Conservation (phyloP, 1,140 invertebrate genomes). For the Mizuhopecten yessoensis region DNA sequence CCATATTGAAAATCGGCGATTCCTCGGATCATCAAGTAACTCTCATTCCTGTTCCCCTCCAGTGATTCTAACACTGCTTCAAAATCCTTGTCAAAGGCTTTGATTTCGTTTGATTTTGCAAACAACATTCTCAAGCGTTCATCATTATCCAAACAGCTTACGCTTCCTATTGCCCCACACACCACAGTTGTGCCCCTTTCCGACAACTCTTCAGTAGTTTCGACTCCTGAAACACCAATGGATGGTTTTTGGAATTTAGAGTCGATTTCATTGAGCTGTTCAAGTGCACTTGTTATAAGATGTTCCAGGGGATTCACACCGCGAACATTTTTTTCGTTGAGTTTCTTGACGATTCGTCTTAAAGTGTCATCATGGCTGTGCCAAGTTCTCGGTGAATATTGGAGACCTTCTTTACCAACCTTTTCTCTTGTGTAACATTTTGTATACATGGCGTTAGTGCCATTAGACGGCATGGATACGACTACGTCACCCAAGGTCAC, state of each 20-base stretch:
- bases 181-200: conserved; percentile 86
- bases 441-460: conserved; percentile 73
- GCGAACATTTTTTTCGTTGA: conserved; percentile 59
- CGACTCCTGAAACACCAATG: conserved; percentile 94
- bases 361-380: conserved; percentile 65
- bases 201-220: conserved; percentile 87
- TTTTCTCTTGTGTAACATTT: conserved; percentile 79
- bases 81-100: conserved; percentile 97
- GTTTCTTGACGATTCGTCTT: conserved; percentile 66
- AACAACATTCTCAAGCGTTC: conserved; percentile 76
- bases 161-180: conserved; percentile 93
- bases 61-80: conserved; percentile 89
- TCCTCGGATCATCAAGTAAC: conserved; percentile 89
- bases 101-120: conserved; percentile 88
- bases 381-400: conserved; percentile 70
- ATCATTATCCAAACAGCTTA: conserved; percentile 88
- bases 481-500: conserved; percentile 98
- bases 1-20: conserved; percentile 98
- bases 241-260: conserved; percentile 89
- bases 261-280: conserved; percentile 69
- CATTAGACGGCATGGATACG: conserved; percentile 87
- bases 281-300: neutral
- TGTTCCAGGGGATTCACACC: neutral
- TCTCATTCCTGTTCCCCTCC: conserved; percentile 96
- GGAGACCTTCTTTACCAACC: conserved; percentile 56